Conservation (phyloP, 2,113 vertebrate genomes). For the Halcyon senegalensis region DNA sequence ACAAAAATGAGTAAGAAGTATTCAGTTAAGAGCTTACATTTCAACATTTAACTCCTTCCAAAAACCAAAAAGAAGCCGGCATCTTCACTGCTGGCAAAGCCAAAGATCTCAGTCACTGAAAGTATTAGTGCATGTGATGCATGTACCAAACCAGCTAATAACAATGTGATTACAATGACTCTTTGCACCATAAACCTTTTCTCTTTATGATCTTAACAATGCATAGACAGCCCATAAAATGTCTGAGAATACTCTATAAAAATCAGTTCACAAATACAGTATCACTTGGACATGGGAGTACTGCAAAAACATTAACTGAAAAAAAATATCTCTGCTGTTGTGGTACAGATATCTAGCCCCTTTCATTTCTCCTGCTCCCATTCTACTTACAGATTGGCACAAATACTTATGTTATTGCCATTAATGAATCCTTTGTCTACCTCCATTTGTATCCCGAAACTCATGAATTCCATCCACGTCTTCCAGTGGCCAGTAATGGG, state of each 20-base stretch:
- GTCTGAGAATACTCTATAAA: not conserved
- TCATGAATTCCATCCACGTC: constrained; percentile 89
- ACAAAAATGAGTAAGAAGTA: not conserved
- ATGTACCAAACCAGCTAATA: not conserved
- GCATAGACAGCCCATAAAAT: not conserved
- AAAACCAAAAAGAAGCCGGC: not conserved
- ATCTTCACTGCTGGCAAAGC: not conserved
- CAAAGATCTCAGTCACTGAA: not conserved
- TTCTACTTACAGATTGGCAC: not conserved
- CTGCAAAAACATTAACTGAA: not conserved
- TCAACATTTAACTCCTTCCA: not conserved
- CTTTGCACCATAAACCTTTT: not conserved
- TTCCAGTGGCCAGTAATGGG: constrained; percentile 94
- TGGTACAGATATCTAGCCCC: not conserved
- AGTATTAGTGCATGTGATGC: not conserved
- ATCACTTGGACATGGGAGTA: not conserved
- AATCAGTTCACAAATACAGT: not conserved
- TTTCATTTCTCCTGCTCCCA: not conserved
- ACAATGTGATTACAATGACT: not conserved
- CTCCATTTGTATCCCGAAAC: constrained; percentile 85
- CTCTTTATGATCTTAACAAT: not conserved
- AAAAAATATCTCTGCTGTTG: not conserved
- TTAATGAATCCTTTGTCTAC: constrained; percentile 74
- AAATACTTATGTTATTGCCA: constrained; percentile 78
- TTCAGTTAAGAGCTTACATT: not conserved